Percentiles rank a stretch among this genome's conserved stretches.
phyloP scores from a whole-genome alignment of 1,140 invertebrate genomes.

The Ceratina japonica region DNA sequence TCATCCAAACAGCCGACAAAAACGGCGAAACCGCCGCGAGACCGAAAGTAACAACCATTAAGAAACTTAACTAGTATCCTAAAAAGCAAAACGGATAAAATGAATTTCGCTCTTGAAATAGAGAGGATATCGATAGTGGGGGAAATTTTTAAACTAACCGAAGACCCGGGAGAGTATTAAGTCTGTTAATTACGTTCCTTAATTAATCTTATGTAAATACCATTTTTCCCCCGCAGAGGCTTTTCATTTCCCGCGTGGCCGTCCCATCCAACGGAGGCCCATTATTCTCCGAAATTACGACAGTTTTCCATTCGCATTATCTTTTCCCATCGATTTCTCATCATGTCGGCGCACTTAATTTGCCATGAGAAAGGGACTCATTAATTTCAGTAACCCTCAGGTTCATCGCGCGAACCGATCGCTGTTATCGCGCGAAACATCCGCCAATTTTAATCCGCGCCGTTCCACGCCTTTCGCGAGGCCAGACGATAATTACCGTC shows the following conservation, averaged over 20 bases:
- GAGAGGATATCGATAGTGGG: too few species aligned
- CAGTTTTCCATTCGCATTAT: constrained; percentile 19
- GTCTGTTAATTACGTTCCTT: neutral
- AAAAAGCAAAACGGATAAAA: neutral
- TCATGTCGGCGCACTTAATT: constrained; percentile 24
- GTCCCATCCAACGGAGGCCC: neutral
- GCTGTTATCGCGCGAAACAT: neutral
- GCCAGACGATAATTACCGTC: neutral
- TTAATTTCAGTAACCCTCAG: constrained; percentile 10
- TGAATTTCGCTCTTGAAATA: too few species aligned
- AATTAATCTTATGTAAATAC: constrained; percentile 26
- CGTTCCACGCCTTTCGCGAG: neutral
- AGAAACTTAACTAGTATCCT: too few species aligned
- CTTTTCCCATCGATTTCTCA: constrained; percentile 24
- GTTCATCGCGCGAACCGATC: neutral
- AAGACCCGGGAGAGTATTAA: neutral
- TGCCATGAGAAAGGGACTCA: constrained; percentile 2
- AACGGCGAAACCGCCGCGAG: neutral
- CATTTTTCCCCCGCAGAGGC: neutral
- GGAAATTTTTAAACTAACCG: too few species aligned
- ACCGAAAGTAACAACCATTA: too few species aligned
- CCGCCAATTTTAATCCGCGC: neutral
- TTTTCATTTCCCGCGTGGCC: neutral
- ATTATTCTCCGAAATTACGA: constrained; percentile 25
- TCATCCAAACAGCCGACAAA: neutral